These are phyloP conservation scores for Drusus annulatus DNA, from an alignment of 1,140 invertebrate genomes.

Conservation along the genomic window DNA sequence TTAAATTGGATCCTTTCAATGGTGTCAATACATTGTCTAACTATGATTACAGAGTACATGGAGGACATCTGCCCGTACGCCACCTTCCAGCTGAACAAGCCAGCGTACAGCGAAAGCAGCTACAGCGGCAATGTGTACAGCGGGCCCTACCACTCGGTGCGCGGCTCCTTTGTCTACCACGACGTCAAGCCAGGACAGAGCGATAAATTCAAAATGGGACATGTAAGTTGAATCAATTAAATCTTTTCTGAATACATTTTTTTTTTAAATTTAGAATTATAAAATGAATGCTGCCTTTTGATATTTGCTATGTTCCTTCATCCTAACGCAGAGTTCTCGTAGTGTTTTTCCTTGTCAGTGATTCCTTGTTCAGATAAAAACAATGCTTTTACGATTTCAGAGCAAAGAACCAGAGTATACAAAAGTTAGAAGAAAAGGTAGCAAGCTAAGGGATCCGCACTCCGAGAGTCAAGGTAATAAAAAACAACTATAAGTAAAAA, in stretches of 20 bases:
- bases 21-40: too few species aligned
- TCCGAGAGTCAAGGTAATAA: slow-evolving; percentile 84
- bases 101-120: slow-evolving; percentile 88
- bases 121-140: slow-evolving; percentile 91
- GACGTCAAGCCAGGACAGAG: slow-evolving; percentile 78
- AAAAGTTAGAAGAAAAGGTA: slow-evolving; percentile 85
- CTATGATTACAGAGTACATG: slow-evolving; percentile 80
- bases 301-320: too few species aligned
- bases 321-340: too few species aligned
- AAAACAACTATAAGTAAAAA: background rate
- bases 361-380: background rate
- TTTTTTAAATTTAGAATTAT: too few species aligned
- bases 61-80: slow-evolving; percentile 94
- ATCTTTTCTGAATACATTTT: background rate
- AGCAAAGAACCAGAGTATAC: slow-evolving; percentile 86
- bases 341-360: too few species aligned
- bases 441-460: slow-evolving; percentile 80
- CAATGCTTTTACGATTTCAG: slow-evolving; percentile 65
- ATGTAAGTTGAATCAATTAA: slow-evolving; percentile 65
- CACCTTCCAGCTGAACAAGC: slow-evolving; percentile 90
- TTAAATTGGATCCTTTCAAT: too few species aligned
- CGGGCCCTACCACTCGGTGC: slow-evolving; percentile 87
- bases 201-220: slow-evolving; percentile 75
- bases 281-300: too few species aligned
- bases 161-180: slow-evolving; percentile 92